A percentile compares a stretch with the other conserved stretches of the same genome.
Evolutionary conservation across 1,140 invertebrate species (phyloP).

Genomic region (Vanessa tameamea): DNA sequence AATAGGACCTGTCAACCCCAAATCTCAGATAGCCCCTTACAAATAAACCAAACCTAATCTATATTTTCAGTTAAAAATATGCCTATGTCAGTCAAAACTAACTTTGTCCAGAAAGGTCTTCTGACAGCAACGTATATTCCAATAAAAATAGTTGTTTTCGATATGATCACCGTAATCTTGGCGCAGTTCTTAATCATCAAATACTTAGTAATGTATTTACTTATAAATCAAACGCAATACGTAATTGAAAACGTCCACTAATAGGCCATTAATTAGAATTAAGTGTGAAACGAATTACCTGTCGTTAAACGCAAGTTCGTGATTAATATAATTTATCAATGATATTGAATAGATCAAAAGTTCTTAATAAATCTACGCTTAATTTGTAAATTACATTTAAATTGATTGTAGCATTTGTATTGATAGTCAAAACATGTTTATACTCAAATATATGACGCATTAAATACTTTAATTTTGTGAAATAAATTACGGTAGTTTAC

Average conservation of each 20-base stretch:
- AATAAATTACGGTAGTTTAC: too few relatives aligned
- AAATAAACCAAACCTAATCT: too few relatives aligned
- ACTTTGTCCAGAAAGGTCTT: too few relatives aligned
- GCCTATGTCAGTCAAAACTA: too few relatives aligned
- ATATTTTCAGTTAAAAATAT: too few relatives aligned
- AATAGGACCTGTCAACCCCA: too few relatives aligned
- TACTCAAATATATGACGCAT: background rate
- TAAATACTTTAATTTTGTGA: background rate
- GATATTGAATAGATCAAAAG: constrained; percentile 22
- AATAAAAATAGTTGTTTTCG: constrained; percentile 9
- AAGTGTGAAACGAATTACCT: constrained; percentile 60
- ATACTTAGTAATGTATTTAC: constrained; percentile 34
- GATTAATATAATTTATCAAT: constrained; percentile 45
- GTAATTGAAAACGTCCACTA: constrained; percentile 71
- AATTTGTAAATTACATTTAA: constrained; percentile 22
- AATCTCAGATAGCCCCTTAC: too few relatives aligned
- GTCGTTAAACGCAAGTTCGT: constrained; percentile 38
- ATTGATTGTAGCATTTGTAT: constrained; percentile 15
- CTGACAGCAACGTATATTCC: background rate
- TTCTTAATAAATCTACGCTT: constrained; percentile 18
- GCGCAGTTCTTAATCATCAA: constrained; percentile 20
- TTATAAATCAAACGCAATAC: constrained; percentile 63
- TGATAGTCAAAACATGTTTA: background rate
- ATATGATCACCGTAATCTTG: constrained; percentile 3
- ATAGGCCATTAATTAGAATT: constrained; percentile 74